phyloP scores from a whole-genome alignment of 2,888 invertebrate genomes.

The Aplocera efformata region DNA sequence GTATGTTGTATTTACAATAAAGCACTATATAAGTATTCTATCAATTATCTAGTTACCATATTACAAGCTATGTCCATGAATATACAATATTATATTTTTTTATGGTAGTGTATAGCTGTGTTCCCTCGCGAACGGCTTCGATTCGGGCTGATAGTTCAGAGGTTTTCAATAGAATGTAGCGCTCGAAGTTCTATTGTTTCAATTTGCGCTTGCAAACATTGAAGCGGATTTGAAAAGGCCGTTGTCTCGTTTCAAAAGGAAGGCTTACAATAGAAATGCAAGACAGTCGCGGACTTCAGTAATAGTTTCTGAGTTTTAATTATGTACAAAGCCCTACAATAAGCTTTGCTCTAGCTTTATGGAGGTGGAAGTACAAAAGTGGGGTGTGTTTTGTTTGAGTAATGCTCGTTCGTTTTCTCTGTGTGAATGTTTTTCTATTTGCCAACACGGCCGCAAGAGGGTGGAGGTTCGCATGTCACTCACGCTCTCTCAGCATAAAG shows the following conservation, averaged over 20 bases:
- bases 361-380: conserved; percentile 13
- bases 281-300: conserved; percentile 21
- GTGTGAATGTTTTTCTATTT: conserved; percentile 22
- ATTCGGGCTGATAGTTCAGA: conserved; percentile 16
- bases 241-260: conserved; percentile 23
- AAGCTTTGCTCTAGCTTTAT: conserved; percentile 16
- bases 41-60: too few species aligned
- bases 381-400: conserved; percentile 19
- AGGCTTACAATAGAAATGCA: conserved; percentile 16
- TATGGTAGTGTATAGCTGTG: not conserved
- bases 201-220: conserved; percentile 19
- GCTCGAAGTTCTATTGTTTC: conserved; percentile 24
- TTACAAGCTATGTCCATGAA: too few species aligned
- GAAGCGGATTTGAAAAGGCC: conserved; percentile 17
- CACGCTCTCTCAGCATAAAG: conserved; percentile 19
- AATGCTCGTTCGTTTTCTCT: conserved; percentile 19
- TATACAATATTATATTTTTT: too few species aligned
- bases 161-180: conserved; percentile 19
- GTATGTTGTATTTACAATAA: too few species aligned
- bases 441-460: conserved; percentile 9
- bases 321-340: conserved; percentile 9
- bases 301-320: conserved; percentile 14
- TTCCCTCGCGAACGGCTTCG: conserved; percentile 7
- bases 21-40: too few species aligned
- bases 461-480: conserved; percentile 19